Evolutionary conservation across 2,888 invertebrate genomes (phyloP).

Genomic region (Andrena camellia): DNA sequence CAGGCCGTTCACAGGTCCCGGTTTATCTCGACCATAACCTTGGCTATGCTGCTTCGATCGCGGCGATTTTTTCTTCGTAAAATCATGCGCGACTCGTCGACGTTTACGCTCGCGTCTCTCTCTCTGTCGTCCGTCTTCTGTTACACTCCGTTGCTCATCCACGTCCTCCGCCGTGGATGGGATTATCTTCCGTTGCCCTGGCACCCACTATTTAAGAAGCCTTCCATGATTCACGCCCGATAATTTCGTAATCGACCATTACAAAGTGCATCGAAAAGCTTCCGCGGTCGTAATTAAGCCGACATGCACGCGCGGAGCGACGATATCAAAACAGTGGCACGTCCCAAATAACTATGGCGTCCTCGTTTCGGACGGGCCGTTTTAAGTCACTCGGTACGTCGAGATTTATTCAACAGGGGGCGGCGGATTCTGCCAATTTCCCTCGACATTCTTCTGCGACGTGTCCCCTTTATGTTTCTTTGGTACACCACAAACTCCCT

Average conservation of each 20-base stretch:
- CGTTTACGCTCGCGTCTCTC: slow-evolving; percentile 28
- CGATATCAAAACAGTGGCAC: background rate
- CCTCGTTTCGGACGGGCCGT: background rate
- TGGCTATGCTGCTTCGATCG: slow-evolving; percentile 71
- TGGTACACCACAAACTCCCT: background rate
- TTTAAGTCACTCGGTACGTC: too few species aligned
- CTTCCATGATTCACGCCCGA: slow-evolving; percentile 25
- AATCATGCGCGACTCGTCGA: background rate
- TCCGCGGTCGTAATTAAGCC: slow-evolving; percentile 22
- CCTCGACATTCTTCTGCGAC: too few species aligned
- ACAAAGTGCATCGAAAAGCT: slow-evolving; percentile 26
- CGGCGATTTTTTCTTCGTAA: slow-evolving; percentile 37
- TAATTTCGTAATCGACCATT: slow-evolving; percentile 20
- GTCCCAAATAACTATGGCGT: background rate
- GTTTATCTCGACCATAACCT: slow-evolving; percentile 83
- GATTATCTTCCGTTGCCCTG: slow-evolving; percentile 33
- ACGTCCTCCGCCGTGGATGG: background rate
- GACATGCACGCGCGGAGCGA: background rate
- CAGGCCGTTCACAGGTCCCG: slow-evolving; percentile 70
- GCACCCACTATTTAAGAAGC: slow-evolving; percentile 1
- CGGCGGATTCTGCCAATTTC: too few species aligned
- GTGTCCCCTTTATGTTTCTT: too few species aligned
- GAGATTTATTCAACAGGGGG: too few species aligned
- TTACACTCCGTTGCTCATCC: background rate
- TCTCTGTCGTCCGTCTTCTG: slow-evolving; percentile 5